phyloP scores from a whole-genome alignment of 2,113 vertebrate species.

The Gnathonemus longibarbis region DNA sequence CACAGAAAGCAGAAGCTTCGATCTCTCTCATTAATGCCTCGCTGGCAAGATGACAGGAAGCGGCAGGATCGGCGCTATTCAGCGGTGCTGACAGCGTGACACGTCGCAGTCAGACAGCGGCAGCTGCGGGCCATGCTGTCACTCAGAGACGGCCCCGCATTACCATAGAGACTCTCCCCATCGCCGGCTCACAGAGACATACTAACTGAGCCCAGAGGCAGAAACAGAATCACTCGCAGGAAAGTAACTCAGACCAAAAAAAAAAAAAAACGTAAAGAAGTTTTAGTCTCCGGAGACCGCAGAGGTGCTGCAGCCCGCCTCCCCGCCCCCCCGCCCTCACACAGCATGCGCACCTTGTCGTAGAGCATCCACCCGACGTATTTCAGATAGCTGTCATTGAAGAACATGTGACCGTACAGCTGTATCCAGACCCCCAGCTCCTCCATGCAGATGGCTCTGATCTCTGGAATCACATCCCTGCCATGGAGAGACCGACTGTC shows the following conservation, averaged over 20 bases:
- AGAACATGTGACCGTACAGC: conserved; percentile 66
- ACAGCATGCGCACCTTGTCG: conserved; percentile 66
- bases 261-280: not conserved
- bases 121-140: conserved; percentile 16
- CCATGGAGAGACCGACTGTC: conserved; percentile 20
- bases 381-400: conserved; percentile 81
- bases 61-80: not conserved
- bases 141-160: not conserved
- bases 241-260: not conserved
- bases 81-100: conserved; percentile 13
- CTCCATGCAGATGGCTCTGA: conserved; percentile 77
- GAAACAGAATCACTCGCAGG: conserved; percentile 4
- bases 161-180: not conserved
- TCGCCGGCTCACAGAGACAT: not conserved
- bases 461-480: conserved; percentile 80
- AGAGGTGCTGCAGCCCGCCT: not conserved
- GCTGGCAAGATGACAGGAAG: not conserved
- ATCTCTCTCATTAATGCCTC: not conserved
- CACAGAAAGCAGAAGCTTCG: not conserved
- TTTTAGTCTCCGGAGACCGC: not conserved
- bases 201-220: conserved; percentile 26
- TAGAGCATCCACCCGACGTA: conserved; percentile 85
- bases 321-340: not conserved
- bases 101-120: not conserved
- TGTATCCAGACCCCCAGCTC: conserved; percentile 80